Evolutionary conservation across 2,888 invertebrate species (phyloP).

Genomic region (Diadegma fenestrale): DNA sequence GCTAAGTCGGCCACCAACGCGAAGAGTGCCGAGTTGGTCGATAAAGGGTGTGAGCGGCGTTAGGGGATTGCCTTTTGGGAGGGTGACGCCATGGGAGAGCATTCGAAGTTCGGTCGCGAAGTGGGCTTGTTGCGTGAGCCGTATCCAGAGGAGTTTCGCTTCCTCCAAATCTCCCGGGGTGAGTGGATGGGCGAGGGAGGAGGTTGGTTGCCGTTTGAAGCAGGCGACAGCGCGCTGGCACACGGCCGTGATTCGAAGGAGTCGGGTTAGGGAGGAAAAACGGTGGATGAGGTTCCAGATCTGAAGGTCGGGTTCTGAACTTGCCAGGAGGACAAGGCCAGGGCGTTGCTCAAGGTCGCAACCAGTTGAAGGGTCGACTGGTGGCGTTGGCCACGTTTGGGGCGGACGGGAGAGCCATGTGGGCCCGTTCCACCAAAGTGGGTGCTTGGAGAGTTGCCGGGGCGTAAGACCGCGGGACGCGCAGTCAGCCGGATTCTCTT

Average conservation of each 20-base stretch:
- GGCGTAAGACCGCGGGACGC: conserved; percentile 40
- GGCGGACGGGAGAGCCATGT: conserved; percentile 13
- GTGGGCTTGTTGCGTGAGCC: too few relatives aligned
- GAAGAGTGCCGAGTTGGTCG: conserved; percentile 47
- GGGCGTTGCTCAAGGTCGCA: conserved; percentile 24
- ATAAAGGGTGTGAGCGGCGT: too few relatives aligned
- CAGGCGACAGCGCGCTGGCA: conserved; percentile 14
- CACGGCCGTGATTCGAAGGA: conserved; percentile 20
- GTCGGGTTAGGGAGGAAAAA: conserved; percentile 25
- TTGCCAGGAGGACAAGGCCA: neutral
- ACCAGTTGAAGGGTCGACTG: neutral
- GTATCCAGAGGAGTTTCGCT: too few relatives aligned
- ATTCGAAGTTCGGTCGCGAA: too few relatives aligned
- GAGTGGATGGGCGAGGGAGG: too few relatives aligned
- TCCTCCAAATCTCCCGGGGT: too few relatives aligned
- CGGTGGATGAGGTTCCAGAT: conserved; percentile 7
- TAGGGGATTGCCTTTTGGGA: too few relatives aligned
- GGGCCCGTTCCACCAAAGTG: conserved; percentile 41
- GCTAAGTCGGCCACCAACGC: conserved; percentile 57
- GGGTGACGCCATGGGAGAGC: too few relatives aligned
- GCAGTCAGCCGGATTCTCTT: conserved; percentile 56
- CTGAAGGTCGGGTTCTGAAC: neutral
- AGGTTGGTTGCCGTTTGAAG: too few relatives aligned
- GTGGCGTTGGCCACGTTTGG: conserved; percentile 8
- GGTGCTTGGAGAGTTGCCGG: conserved; percentile 13